A percentile compares a stretch with the other conserved stretches of the same genome.
These are phyloP conservation scores for Eptatretus burgeri DNA, from an alignment of 2,113 vertebrate genomes.

Conservation along the genomic window DNA sequence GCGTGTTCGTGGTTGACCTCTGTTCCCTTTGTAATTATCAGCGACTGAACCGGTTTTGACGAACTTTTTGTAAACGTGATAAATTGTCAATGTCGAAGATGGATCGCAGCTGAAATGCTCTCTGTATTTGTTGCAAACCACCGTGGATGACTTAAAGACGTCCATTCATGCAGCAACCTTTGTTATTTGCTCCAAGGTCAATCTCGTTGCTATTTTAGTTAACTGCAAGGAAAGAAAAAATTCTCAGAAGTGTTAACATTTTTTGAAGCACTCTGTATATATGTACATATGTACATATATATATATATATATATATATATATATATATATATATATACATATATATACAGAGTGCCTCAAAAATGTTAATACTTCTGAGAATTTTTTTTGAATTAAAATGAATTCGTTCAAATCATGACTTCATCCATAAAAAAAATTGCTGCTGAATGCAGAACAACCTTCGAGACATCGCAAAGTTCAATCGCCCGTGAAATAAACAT, in stretches of 20 bases:
- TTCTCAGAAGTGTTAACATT: background rate
- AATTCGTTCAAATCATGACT: no score
- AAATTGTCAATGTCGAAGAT: background rate
- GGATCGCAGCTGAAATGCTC: background rate
- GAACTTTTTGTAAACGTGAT: slow-evolving; percentile 4
- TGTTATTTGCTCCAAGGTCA: slow-evolving; percentile 3
- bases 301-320: no score
- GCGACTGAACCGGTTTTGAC: background rate
- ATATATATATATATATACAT: no score
- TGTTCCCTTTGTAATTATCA: slow-evolving; percentile 6
- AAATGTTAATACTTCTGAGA: no score
- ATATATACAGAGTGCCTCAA: no score
- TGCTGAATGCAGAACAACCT: no score
- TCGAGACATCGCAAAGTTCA: no score
- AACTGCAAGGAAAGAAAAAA: slow-evolving; percentile 2
- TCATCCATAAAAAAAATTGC: no score
- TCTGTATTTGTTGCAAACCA: no score
- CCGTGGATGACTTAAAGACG: slow-evolving; percentile 3
- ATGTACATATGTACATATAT: no score
- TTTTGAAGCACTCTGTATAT: background rate
- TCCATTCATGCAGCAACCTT: slow-evolving; percentile 4
- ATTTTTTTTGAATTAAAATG: no score
- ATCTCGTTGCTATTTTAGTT: slow-evolving; percentile 1
- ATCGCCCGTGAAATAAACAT: no score
- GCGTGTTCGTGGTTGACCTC: background rate